Evolutionary conservation across 2,888 invertebrate genomes (phyloP).

Genomic region (Koerneria pararmatus): DNA sequence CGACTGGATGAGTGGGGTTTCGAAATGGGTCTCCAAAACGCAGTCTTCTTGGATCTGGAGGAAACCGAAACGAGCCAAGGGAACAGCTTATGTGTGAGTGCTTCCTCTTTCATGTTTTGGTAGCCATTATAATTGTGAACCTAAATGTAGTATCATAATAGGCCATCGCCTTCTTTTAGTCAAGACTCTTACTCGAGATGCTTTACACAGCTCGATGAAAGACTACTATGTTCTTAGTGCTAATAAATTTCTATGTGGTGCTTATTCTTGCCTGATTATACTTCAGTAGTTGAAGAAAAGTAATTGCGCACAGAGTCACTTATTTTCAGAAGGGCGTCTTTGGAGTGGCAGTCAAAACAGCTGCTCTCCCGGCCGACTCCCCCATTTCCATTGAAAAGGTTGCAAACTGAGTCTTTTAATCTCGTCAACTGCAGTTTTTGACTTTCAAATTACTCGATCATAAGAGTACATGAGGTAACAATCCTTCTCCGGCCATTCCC

Average conservation of each 20-base stretch:
- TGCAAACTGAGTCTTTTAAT: too few species aligned
- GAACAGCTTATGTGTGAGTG: slow-evolving; percentile 2
- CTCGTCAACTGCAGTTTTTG: neutral
- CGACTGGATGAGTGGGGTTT: slow-evolving; percentile 23
- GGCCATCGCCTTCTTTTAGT: too few species aligned
- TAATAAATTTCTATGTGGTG: too few species aligned
- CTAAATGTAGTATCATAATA: too few species aligned
- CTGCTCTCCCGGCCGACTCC: slow-evolving; percentile 32
- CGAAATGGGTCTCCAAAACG: slow-evolving; percentile 14
- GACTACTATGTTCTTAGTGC: too few species aligned
- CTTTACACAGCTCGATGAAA: too few species aligned
- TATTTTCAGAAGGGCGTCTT: slow-evolving; percentile 29
- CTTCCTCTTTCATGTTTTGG: too few species aligned
- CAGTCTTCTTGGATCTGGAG: slow-evolving; percentile 22
- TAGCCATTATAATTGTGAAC: neutral
- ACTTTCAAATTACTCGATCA: neutral
- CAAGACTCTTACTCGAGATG: too few species aligned
- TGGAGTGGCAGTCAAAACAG: slow-evolving; percentile 29
- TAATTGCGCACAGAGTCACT: neutral
- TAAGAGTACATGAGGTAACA: neutral
- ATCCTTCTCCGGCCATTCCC: neutral
- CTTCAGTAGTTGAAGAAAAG: too few species aligned
- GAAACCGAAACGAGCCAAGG: slow-evolving; percentile 3
- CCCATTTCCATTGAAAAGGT: slow-evolving; percentile 21
- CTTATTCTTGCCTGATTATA: too few species aligned